Evolutionary conservation across 1,140 invertebrate species (phyloP).

Genomic region (Branchinecta lynchi): DNA sequence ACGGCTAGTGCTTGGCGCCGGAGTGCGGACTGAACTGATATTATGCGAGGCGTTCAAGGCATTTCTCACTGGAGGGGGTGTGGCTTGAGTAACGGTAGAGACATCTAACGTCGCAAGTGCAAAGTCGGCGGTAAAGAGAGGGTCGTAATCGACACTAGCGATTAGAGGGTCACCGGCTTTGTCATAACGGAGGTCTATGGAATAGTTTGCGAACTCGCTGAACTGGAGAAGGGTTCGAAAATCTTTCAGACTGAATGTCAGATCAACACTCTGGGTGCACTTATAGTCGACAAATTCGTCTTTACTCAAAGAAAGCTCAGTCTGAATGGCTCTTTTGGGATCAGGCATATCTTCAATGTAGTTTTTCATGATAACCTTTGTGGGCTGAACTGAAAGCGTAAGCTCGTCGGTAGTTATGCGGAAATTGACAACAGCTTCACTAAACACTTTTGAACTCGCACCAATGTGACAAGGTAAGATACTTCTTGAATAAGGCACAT

Average conservation of each 20-base stretch:
- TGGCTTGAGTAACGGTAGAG: not conserved
- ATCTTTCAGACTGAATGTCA: slow-evolving; percentile 16
- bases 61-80: not conserved
- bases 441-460: slow-evolving; percentile 8
- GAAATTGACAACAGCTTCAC: slow-evolving; percentile 10
- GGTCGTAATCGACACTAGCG: not conserved
- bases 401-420: slow-evolving; percentile 10
- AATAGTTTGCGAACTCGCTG: slow-evolving; percentile 3
- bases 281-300: slow-evolving; percentile 11
- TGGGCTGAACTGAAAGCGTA: slow-evolving; percentile 2
- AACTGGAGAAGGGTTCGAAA: slow-evolving; percentile 8
- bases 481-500: slow-evolving; percentile 11
- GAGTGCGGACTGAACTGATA: not conserved
- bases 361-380: slow-evolving; percentile 12
- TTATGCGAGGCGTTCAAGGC: slow-evolving; percentile 10
- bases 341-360: slow-evolving; percentile 10
- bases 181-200: slow-evolving; percentile 1
- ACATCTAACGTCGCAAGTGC: slow-evolving; percentile 14
- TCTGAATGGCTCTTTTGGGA: not conserved
- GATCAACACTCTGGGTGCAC: not conserved
- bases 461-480: not conserved
- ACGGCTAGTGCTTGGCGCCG: not conserved
- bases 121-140: slow-evolving; percentile 12
- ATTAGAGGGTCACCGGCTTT: slow-evolving; percentile 12
- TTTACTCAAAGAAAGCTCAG: slow-evolving; percentile 11